Base-by-base conservation (phyloP, 2,113 vertebrate genomes). In the Sinocyclocheilus anophthalmus region DNA sequence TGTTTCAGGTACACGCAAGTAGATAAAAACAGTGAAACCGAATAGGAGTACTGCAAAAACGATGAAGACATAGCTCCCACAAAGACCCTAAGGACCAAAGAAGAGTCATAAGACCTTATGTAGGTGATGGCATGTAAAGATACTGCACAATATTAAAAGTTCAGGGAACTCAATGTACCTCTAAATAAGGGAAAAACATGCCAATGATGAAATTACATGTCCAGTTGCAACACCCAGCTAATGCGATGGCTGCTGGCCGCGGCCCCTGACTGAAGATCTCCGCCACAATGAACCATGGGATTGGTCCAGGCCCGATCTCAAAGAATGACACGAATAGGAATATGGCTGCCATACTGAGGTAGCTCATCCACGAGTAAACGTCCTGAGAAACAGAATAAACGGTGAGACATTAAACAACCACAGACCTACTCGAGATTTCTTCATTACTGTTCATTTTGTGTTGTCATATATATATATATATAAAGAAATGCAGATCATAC, bases 181-280 rank as follows among this genome's bases (percentile, higher is more conserved):
- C 95, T 53, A 99, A 93, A 84, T 98, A 99, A 1, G 94, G 96
- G 91, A 99, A 99, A 39, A 94, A 96, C 96, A 99, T 96, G 57
- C 93, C 98, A n/a, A 99, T 85, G 0, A 98, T 91, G 93, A 99
- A 99, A 92, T 99, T 99, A 93, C 96, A 96, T 84, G 94, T 93
- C 98, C 98, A 99, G 93, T 99, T 99, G 94, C 95, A 95, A 93
- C 96, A 98, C 5, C 97, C 95, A 0, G 97, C 96, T 0, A 98
- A 67, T 0, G 98, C 96, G 0, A 99, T 95, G 70, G 98, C 98
- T 0, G 97, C 96, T 0, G 98, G 96, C 0, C 98, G 96, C 0
- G 98, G 96, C n/a, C 97, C 98, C 91, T 99, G 98, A 78, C 97
- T 98, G 94, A 99, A 99, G 53, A 99, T 92, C n/a, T 99, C 98